Percentiles rank a stretch among this genome's conserved stretches.
Evolutionary conservation across 2,888 invertebrate genomes (phyloP).

Genomic region (Lasioglossum morio): DNA sequence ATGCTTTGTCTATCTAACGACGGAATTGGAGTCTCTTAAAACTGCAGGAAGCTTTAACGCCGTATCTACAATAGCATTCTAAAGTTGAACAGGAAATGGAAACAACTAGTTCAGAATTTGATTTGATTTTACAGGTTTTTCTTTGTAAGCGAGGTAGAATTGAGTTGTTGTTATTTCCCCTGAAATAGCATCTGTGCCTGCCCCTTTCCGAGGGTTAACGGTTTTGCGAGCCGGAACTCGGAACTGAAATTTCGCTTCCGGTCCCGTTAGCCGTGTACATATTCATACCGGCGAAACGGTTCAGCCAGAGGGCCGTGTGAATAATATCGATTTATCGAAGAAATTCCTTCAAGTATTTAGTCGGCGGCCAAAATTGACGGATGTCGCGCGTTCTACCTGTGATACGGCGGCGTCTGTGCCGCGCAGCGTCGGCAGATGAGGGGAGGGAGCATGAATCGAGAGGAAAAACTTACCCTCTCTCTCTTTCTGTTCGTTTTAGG

Average conservation of each 20-base stretch:
- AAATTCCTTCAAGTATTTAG: slow-evolving; percentile 16
- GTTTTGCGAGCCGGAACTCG: not conserved
- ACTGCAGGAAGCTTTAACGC: not conserved
- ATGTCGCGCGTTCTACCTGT: not conserved
- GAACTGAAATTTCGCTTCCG: not conserved
- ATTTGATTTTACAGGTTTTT: not conserved
- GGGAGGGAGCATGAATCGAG: too few relatives aligned
- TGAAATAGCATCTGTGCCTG: not conserved
- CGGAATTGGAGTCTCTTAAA: not conserved
- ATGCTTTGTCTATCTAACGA: too few relatives aligned
- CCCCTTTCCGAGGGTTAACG: not conserved
- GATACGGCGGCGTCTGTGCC: not conserved
- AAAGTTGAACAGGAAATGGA: not conserved
- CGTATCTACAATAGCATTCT: not conserved
- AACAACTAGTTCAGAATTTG: not conserved
- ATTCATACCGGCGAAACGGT: slow-evolving; percentile 10
- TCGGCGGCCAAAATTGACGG: slow-evolving; percentile 2
- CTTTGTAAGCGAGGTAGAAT: not conserved
- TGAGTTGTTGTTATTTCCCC: not conserved
- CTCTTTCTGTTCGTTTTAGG: too few relatives aligned
- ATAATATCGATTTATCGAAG: slow-evolving; percentile 29
- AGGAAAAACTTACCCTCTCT: too few relatives aligned
- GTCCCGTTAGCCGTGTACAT: not conserved
- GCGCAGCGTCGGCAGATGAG: not conserved
- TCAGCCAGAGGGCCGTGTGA: not conserved